Evolutionary conservation across 2,888 invertebrate genomes (phyloP).

Genomic region (Aleiodes leptofemur): DNA sequence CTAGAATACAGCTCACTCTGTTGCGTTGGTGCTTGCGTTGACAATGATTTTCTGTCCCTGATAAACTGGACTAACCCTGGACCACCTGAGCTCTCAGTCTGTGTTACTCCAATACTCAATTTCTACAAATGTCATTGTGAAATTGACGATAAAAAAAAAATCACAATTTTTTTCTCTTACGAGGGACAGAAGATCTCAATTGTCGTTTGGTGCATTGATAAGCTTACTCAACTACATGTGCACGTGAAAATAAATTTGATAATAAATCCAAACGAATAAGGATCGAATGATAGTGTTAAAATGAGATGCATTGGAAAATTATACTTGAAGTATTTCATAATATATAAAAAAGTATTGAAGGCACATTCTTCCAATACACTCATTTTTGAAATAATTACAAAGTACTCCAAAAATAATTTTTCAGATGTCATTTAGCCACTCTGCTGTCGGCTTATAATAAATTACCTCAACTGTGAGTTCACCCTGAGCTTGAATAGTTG

Average conservation of each 20-base stretch:
- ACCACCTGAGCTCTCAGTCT: constrained; percentile 77
- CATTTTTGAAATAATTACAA: too few relatives aligned
- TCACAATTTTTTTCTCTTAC: constrained; percentile 54
- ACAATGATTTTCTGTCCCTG: constrained; percentile 69
- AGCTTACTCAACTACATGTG: constrained; percentile 1
- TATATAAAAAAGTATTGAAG: too few relatives aligned
- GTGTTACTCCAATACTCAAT: constrained; percentile 80
- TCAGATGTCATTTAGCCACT: not conserved
- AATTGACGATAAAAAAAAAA: constrained; percentile 13
- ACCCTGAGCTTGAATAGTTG: constrained; percentile 87
- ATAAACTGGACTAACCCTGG: constrained; percentile 70
- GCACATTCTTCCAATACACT: too few relatives aligned
- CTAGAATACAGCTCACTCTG: constrained; percentile 53
- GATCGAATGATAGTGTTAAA: too few relatives aligned
- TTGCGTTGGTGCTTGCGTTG: constrained; percentile 54
- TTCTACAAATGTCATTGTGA: constrained; percentile 77
- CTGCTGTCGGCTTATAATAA: not conserved
- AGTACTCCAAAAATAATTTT: not conserved
- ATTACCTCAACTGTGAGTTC: constrained; percentile 89
- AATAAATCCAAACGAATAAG: not conserved
- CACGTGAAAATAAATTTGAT: not conserved
- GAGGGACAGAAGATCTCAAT: constrained; percentile 60
- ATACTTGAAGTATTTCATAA: too few relatives aligned
- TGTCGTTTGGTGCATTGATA: constrained; percentile 38
- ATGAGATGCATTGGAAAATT: too few relatives aligned